Percentiles rank a stretch among this genome's conserved stretches.
Evolutionary conservation across 2,113 vertebrate genomes (phyloP).

Genomic region (Phainopepla nitens): DNA sequence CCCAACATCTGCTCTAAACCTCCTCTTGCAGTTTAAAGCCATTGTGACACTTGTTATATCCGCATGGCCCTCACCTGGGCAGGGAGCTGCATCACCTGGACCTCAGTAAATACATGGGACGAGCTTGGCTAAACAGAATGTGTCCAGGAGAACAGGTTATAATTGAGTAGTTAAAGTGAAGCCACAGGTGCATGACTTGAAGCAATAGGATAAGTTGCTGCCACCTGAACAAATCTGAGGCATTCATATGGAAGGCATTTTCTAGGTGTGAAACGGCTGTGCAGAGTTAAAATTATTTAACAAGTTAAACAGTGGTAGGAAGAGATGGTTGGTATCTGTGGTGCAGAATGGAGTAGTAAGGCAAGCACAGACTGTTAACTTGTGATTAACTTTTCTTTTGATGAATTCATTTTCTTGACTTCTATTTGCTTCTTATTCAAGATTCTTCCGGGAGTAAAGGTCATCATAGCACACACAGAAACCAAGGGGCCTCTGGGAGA

Average conservation of each 20-base stretch:
- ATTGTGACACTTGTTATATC: accelerated
- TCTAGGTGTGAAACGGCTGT: not conserved
- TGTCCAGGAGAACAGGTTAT: not conserved
- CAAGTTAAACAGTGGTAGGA: not conserved
- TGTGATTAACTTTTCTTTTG: not conserved
- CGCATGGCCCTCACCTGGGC: not conserved
- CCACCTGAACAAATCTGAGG: not conserved
- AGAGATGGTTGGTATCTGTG: not conserved
- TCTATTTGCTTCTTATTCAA: slow-evolving; percentile 44
- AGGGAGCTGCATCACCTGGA: not conserved
- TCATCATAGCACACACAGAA: slow-evolving; percentile 94
- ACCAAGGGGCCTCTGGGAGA: slow-evolving; percentile 95
- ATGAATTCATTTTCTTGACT: not conserved
- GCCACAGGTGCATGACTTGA: not conserved
- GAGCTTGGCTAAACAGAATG: not conserved
- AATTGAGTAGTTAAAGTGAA: not conserved
- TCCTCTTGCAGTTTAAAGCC: not conserved
- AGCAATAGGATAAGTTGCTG: not conserved
- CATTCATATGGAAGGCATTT: not conserved
- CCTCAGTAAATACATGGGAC: not conserved
- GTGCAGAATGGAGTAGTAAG: not conserved
- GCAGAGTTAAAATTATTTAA: not conserved
- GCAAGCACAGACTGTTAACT: not conserved
- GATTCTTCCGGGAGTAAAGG: slow-evolving; percentile 95
- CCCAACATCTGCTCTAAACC: not conserved